These are phyloP conservation scores for Metridium senile DNA, from an alignment of 92 coral and sea anemone genomes.

Conservation along the genomic window DNA sequence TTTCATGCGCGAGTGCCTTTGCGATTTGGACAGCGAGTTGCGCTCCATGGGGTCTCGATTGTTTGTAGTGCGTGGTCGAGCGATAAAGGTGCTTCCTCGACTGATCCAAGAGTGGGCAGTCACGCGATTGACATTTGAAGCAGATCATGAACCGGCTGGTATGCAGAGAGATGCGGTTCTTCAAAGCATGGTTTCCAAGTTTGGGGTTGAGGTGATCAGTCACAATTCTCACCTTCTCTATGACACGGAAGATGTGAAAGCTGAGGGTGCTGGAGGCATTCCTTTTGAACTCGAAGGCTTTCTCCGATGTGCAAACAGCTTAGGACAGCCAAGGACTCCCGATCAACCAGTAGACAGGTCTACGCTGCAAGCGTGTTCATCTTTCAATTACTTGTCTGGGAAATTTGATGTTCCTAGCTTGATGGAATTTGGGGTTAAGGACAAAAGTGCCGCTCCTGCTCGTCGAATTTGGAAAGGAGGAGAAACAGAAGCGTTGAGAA, in stretches of 20 bases:
- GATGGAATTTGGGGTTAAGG: constrained; percentile 62
- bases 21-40: constrained; percentile 72
- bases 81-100: constrained; percentile 42
- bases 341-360: constrained; percentile 34
- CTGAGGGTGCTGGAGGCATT: not conserved
- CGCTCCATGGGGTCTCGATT: constrained; percentile 61
- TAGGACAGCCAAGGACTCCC: constrained; percentile 49
- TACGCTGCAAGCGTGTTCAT: constrained; percentile 17
- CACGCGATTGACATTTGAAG: constrained; percentile 70
- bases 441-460: constrained; percentile 26
- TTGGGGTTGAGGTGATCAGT: constrained; percentile 59
- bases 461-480: constrained; percentile 69
- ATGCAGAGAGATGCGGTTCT: constrained; percentile 72
- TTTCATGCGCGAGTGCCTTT: constrained; percentile 68
- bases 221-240: constrained; percentile 77
- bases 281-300: constrained; percentile 67
- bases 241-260: constrained; percentile 52
- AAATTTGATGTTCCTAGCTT: constrained; percentile 49
- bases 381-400: constrained; percentile 7
- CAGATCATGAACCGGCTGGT: constrained; percentile 76
- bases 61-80: constrained; percentile 68
- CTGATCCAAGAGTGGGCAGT: constrained; percentile 53
- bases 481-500: constrained; percentile 58
- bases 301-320: constrained; percentile 45
- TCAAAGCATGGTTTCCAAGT: constrained; percentile 54